A percentile compares a stretch with the other conserved stretches of the same genome.
Conservation (phyloP, 2,797 vertebrate genomes). For the Sylvia borin region DNA sequence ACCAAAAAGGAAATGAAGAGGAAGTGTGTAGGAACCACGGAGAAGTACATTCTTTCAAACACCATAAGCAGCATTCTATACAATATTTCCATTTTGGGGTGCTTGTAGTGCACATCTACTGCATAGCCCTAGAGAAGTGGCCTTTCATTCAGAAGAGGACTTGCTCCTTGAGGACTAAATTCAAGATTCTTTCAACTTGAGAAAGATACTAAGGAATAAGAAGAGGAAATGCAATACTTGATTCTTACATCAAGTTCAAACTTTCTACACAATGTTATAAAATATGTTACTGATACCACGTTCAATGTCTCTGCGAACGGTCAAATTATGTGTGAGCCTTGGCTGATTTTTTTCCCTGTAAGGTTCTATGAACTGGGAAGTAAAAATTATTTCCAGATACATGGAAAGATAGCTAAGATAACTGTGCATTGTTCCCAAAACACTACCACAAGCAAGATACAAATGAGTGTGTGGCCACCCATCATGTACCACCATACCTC, state of each 20-base stretch:
- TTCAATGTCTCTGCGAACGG: not conserved
- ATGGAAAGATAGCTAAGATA: rapidly evolving
- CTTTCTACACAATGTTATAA: not conserved
- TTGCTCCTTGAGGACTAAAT: not conserved
- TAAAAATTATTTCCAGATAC: not conserved
- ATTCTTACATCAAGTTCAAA: not conserved
- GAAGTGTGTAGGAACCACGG: not conserved
- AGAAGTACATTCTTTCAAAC: not conserved
- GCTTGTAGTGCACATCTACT: not conserved
- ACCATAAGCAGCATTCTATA: not conserved
- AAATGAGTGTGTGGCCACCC: not conserved
- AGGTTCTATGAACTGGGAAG: not conserved
- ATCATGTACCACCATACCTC: not conserved
- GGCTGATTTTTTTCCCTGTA: not conserved
- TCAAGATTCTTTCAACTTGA: not conserved
- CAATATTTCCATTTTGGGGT: not conserved
- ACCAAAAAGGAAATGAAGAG: not conserved
- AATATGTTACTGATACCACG: not conserved
- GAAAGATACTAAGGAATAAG: not conserved
- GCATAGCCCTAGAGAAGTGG: not conserved
- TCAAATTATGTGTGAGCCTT: not conserved
- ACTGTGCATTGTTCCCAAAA: not conserved
- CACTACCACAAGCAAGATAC: not conserved
- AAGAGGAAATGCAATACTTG: not conserved
- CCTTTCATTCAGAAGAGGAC: not conserved